phyloP scores from a whole-genome alignment of 2,113 vertebrate genomes.

The Brachirus orientalis region DNA sequence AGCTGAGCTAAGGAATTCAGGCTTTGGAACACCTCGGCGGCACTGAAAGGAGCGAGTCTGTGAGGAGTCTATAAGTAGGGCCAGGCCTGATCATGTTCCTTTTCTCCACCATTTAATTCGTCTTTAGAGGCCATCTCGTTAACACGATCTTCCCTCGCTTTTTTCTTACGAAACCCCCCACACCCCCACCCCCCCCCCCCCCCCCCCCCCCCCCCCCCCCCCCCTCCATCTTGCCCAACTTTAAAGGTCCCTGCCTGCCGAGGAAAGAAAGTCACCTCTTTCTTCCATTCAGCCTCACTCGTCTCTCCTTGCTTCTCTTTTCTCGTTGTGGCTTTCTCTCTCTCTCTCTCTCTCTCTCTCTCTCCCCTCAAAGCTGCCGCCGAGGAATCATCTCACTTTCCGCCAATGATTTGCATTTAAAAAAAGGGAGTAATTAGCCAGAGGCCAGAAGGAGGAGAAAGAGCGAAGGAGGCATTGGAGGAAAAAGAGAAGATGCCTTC shows the following conservation, averaged over 20 bases:
- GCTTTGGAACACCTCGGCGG: conserved; percentile 79
- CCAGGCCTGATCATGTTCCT: conserved; percentile 80
- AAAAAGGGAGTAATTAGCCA: conserved; percentile 84
- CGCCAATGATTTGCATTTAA: conserved; percentile 82
- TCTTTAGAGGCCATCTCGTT: conserved; percentile 85
- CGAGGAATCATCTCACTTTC: conserved; percentile 86
- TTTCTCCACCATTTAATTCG: conserved; percentile 85
- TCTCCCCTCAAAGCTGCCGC: conserved; percentile 65
- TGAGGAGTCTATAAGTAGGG: conserved; percentile 83
- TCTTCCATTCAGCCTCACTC: conserved; percentile 70
- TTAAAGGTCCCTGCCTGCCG: conserved; percentile 77
- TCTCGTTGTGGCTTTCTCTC: conserved; percentile 67
- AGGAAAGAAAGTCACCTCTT: conserved; percentile 84
- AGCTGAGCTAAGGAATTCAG: conserved; percentile 80
- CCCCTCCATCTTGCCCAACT: conserved; percentile 66
- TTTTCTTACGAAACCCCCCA: conserved; percentile 55
- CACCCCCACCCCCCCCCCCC: conserved; percentile 12
- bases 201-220: neutral
- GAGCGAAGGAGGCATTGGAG: conserved; percentile 35
- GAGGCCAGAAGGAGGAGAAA: conserved; percentile 44
- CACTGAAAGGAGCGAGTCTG: conserved; percentile 78
- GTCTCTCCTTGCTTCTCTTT: conserved; percentile 61
- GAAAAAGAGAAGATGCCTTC: conserved; percentile 24
- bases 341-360: conserved; percentile 26
- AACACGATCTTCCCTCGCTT: conserved; percentile 83